Evolutionary conservation across 1,140 invertebrate genomes (phyloP), one percentile per base, ranked within the genome.

Genomic region (Zaprionus gabonicus): DNA sequence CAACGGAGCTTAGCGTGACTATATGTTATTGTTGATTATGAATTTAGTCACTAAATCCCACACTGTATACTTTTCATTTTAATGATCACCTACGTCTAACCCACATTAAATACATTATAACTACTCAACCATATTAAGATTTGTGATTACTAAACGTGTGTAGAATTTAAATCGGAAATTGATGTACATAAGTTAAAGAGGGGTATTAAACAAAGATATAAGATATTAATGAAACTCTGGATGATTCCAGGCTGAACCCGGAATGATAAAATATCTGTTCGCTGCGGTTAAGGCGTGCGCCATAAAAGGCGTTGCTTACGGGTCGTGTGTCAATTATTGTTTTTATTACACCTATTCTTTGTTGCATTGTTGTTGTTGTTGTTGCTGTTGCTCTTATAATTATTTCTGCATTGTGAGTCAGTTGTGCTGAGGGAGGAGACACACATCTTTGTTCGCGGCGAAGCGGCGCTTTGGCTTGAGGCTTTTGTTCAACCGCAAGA

Each of bases 381-480:
- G 65, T 53, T 51, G n/a, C 27, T 51, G n/a, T 41, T 62, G 36
- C 41, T 65, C 59, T 53, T 65, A 38, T 73, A 46, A 38, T 25
- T 27, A n/a, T 27, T 70, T 34, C n/a, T 60, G 28, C 38, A 17
- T 65, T 80, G 55, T 80, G 78, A 80, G 31, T 80, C 78, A 80
- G 53, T 23, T 2, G 23, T 20, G 38, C 65, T 34, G 23, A 28
- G 55, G 17, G 53, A 6, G 34, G 38, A 62, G 56, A 38, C 60
- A 46, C 17, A n/a, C 13, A 73, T 64, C 69, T 77, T 80, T 80
- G 74, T 77, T 69, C 71, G 17, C 57, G 60, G 46, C 31, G 44
- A 78, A 57, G 46, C 66, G 44, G 38, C 71, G 64, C 46, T 56
- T 69, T 17, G 58, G 71, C 53, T 46, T 46, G 49, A 5, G 62